phyloP scores from a whole-genome alignment of 2,797 vertebrate genomes.

The Numenius phaeopus region DNA sequence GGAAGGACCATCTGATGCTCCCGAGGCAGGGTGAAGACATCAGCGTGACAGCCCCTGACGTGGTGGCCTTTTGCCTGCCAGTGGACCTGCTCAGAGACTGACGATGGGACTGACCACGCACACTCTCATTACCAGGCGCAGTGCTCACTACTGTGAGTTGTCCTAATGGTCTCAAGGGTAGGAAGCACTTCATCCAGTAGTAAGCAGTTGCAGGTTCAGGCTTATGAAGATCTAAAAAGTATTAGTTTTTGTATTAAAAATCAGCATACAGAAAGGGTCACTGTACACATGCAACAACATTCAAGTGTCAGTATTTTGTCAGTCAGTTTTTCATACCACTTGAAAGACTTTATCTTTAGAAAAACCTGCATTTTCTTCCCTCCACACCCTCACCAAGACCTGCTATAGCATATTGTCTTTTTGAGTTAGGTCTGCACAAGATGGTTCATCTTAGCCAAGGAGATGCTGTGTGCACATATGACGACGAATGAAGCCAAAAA shows the following conservation, averaged over 20 bases:
- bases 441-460: neutral
- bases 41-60: neutral
- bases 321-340: neutral
- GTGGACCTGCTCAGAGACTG: fast-evolving
- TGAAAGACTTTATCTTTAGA: neutral
- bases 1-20: neutral
- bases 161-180: neutral
- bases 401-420: neutral
- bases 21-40: neutral
- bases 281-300: neutral
- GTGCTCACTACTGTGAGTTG: neutral
- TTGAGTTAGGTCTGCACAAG: neutral
- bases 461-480: neutral
- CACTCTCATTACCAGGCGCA: neutral
- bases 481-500: neutral
- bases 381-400: neutral
- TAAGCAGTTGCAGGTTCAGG: neutral
- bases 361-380: neutral
- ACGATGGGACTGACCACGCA: neutral
- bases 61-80: neutral
- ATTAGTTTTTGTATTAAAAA: neutral
- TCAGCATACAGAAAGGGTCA: neutral
- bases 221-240: neutral
- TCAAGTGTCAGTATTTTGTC: neutral
- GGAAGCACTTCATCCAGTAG: neutral